Percentiles rank a stretch among this genome's conserved stretches.
These are phyloP conservation scores for Mantis religiosa DNA, from an alignment of 2,888 invertebrate genomes.

Conservation along the genomic window DNA sequence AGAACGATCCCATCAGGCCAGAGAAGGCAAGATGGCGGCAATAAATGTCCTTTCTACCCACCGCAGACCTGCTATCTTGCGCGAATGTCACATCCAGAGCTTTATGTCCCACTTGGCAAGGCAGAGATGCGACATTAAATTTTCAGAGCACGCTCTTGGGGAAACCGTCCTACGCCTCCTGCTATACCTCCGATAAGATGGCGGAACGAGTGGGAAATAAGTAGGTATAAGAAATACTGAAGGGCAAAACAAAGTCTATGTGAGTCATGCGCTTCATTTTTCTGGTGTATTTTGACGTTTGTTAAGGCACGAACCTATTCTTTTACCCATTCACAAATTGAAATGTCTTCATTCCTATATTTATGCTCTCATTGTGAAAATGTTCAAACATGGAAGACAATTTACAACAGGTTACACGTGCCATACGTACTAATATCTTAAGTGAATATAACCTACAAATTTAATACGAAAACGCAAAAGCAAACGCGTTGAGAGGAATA, in stretches of 20 bases:
- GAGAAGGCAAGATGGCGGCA: neutral
- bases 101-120: constrained; percentile 1
- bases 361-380: no score
- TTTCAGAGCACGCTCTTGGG: neutral
- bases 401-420: no score
- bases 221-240: neutral
- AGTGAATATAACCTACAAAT: no score
- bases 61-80: neutral
- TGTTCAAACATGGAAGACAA: no score
- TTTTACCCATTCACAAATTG: no score
- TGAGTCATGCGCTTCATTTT: neutral
- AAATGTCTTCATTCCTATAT: no score
- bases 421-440: no score
- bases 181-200: neutral
- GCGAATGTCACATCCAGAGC: neutral
- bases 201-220: neutral
- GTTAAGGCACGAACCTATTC: no score
- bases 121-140: neutral
- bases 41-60: neutral
- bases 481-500: no score
- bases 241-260: neutral
- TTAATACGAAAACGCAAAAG: no score
- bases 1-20: neutral
- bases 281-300: neutral
- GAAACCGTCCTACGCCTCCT: neutral